Evolutionary conservation across 1,140 invertebrate species (phyloP).

Genomic region (Leptoteleia sp.): DNA sequence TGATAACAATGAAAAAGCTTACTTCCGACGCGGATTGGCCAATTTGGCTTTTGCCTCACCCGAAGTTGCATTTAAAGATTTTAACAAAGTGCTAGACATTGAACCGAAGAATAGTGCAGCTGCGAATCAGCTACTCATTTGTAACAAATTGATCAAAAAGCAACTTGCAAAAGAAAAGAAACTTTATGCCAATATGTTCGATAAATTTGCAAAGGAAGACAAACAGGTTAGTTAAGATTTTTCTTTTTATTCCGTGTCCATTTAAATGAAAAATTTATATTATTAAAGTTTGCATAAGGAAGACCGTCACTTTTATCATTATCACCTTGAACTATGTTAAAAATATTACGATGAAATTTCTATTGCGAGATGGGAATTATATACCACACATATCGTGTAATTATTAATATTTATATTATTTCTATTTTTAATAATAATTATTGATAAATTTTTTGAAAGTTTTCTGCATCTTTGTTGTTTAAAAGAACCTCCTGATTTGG

Average conservation of each 20-base stretch:
- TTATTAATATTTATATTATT: too few relatives aligned
- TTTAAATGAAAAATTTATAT: neutral
- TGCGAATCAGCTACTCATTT: constrained; percentile 87
- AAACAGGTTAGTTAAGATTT: constrained; percentile 84
- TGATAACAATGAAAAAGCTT: constrained; percentile 91
- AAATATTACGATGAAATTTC: too few relatives aligned
- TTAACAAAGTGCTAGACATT: constrained; percentile 86
- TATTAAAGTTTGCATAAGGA: too few relatives aligned
- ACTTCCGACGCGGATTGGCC: constrained; percentile 94
- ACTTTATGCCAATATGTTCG: constrained; percentile 97
- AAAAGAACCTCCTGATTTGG: too few relatives aligned
- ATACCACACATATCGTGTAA: too few relatives aligned
- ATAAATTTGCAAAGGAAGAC: constrained; percentile 91
- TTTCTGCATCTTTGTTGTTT: too few relatives aligned
- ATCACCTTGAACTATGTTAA: too few relatives aligned
- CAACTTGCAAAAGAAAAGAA: constrained; percentile 92
- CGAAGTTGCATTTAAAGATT: constrained; percentile 89
- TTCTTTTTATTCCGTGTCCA: neutral
- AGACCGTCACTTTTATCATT: too few relatives aligned
- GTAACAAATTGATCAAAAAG: constrained; percentile 88
- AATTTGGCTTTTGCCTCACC: constrained; percentile 88
- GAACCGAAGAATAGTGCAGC: constrained; percentile 93
- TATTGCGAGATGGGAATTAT: too few relatives aligned
- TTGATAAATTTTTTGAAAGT: too few relatives aligned
- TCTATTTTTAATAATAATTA: too few relatives aligned